These are phyloP conservation scores for Cyanoliseus patagonus DNA, from an alignment of 2,113 vertebrate species.

Conservation along the genomic window DNA sequence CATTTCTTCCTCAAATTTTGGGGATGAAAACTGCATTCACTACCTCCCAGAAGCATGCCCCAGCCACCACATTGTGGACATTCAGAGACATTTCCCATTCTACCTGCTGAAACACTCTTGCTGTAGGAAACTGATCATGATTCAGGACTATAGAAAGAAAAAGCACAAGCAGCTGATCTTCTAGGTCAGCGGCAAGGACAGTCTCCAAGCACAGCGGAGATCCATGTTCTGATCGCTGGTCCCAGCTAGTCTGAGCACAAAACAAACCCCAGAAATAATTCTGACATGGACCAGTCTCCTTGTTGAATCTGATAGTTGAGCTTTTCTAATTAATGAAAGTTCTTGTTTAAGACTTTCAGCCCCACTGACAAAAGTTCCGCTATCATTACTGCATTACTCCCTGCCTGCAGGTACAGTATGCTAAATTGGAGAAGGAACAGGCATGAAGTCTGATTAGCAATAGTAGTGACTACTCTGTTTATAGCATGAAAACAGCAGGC, in stretches of 20 bases:
- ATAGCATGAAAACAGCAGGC: background rate
- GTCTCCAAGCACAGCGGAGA: background rate
- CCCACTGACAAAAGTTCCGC: constrained; percentile 10
- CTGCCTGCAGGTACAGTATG: background rate
- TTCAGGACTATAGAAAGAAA: background rate
- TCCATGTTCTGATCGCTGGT: background rate
- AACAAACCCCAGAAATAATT: background rate
- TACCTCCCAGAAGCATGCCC: background rate
- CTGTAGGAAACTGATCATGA: background rate
- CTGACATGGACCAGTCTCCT: background rate
- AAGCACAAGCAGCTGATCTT: background rate
- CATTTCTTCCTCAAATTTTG: background rate
- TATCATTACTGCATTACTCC: constrained; percentile 18
- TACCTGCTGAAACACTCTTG: background rate
- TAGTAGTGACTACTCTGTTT: background rate
- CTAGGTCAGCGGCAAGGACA: background rate
- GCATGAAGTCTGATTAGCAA: background rate
- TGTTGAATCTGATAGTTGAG: background rate
- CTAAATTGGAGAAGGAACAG: fast-evolving
- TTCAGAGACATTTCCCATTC: background rate
- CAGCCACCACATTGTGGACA: background rate
- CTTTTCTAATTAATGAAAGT: background rate
- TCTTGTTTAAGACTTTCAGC: background rate
- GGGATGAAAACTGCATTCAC: background rate
- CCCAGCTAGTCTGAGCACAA: background rate